Percentiles rank a stretch among this genome's conserved stretches.
These are phyloP conservation scores for Enteromius afrohamiltoni DNA, from an alignment of 2,797 vertebrate species.

Conservation along the genomic window DNA sequence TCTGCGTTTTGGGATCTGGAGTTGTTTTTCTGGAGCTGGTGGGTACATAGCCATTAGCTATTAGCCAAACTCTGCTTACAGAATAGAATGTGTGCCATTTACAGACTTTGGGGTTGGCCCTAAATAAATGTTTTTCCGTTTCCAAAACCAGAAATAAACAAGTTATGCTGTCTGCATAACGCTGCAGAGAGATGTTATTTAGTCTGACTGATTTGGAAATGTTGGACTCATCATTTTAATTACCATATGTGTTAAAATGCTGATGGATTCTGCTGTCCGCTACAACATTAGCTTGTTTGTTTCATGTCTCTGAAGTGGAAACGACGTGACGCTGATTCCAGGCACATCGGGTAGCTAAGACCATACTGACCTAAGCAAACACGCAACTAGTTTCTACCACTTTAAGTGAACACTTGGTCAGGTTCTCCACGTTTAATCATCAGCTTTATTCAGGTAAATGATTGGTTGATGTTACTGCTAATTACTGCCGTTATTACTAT, in stretches of 20 bases:
- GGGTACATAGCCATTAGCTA: constrained; percentile 42
- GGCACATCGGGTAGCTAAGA: constrained; percentile 29
- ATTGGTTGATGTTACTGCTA: background rate
- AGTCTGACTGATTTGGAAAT: constrained; percentile 48
- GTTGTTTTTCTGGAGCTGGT: constrained; percentile 36
- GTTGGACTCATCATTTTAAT: constrained; percentile 48
- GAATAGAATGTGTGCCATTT: constrained; percentile 50
- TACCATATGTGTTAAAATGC: constrained; percentile 24
- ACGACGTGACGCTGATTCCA: constrained; percentile 53
- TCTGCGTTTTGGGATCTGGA: constrained; percentile 29
- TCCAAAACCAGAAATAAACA: constrained; percentile 60
- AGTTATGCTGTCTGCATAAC: constrained; percentile 43
- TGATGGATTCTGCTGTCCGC: background rate
- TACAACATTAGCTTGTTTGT: constrained; percentile 55
- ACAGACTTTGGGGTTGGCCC: constrained; percentile 47
- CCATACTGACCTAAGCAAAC: constrained; percentile 39
- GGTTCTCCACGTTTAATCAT: background rate
- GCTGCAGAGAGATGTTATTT: constrained; percentile 47
- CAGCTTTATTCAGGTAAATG: background rate
- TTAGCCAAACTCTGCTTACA: constrained; percentile 38
- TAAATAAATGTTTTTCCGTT: constrained; percentile 62
- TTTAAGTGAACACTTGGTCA: constrained; percentile 40
- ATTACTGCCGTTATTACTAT: background rate
- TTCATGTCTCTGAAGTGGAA: constrained; percentile 45
- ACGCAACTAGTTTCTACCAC: constrained; percentile 27